Conservation (phyloP, 2,888 invertebrate species). For the Torymus texanus region DNA sequence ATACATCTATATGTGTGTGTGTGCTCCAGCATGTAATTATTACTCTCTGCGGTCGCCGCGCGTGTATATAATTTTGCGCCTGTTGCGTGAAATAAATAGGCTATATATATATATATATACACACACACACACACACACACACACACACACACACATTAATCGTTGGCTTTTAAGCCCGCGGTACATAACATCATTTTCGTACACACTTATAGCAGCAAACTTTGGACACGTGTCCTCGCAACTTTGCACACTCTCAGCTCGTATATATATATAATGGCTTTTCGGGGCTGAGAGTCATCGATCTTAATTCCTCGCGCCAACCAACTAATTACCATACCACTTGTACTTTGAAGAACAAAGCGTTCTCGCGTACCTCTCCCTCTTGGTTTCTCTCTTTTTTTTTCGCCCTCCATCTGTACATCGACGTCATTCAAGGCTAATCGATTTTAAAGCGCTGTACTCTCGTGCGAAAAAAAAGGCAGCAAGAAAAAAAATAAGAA, state of each 20-base stretch:
- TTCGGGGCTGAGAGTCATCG: slow-evolving; percentile 46
- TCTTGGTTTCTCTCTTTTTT: not conserved
- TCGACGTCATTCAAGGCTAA: slow-evolving; percentile 45
- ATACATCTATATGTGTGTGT: too few species aligned
- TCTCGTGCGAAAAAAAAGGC: too few species aligned
- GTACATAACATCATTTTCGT: too few species aligned
- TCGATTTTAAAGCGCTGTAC: slow-evolving; percentile 44
- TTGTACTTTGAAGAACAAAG: not conserved
- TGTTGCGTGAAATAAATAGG: slow-evolving; percentile 28
- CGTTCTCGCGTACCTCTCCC: too few species aligned
- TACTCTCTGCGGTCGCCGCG: slow-evolving; percentile 8
- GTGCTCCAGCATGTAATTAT: slow-evolving; percentile 23
- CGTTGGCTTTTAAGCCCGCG: too few species aligned
- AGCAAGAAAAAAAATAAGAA: not conserved
- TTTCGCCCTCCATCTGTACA: slow-evolving; percentile 2
- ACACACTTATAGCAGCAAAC: too few species aligned
- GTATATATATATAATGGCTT: slow-evolving; percentile 12
- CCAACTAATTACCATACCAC: slow-evolving; percentile 8
- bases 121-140: too few species aligned
- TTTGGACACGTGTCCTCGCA: too few species aligned
- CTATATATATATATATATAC: not conserved
- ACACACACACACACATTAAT: too few species aligned
- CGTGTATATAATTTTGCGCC: slow-evolving; percentile 31
- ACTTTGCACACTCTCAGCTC: not conserved
- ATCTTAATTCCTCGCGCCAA: slow-evolving; percentile 34